Evolutionary conservation across 1,140 invertebrate genomes (phyloP), one percentile per base, ranked within the genome.

Genomic region (Anoplophora glabripennis): DNA sequence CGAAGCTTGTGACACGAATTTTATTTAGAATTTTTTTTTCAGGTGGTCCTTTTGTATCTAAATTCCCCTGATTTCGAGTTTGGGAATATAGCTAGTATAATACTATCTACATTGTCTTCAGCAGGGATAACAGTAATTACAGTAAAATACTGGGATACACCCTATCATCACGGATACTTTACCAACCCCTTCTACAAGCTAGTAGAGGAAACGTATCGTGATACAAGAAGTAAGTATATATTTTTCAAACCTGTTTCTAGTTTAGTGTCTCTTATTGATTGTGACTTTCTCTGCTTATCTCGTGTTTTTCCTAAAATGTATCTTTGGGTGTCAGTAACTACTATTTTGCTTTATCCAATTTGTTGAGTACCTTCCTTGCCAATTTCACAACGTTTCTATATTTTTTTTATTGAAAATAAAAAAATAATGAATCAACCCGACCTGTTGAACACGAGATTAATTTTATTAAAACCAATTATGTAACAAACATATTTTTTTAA

Each of bases 101-200:
- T 93, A 53, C 74, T 87, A 44, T 78, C 80, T 21, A 87, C 88
- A 0, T 78, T 92, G 12, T 79, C 80, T 34, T 75, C 77, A 3
- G 81, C 84, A 4, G 88, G 87, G n/a, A 84, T 93, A 47, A 80
- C 80, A 0, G 81, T 93, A 4, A 80, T 83, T 5, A 81, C 83
- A 18, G 76, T 82, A 1, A 80, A 80, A 45, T 84, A 83, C 46
- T 92, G 90, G 86, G 81, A 83, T 49, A 84, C 85, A n/a, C 86
- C 89, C 4, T 91, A 89, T 72, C 83, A 87, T 69, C 84, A 92
- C 68, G 87, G 88, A 33, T 89, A 88, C 69, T 77, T 86, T 68
- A 79, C 81, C 14, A 94, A 94, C 81, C 92, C 92, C 0, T 94
- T 94, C 70, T 77, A 85, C 60, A 74, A 85, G n/a, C 81, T 93